Base-by-base conservation (phyloP, 1,140 invertebrate species). In the Ooceraea biroi region DNA sequence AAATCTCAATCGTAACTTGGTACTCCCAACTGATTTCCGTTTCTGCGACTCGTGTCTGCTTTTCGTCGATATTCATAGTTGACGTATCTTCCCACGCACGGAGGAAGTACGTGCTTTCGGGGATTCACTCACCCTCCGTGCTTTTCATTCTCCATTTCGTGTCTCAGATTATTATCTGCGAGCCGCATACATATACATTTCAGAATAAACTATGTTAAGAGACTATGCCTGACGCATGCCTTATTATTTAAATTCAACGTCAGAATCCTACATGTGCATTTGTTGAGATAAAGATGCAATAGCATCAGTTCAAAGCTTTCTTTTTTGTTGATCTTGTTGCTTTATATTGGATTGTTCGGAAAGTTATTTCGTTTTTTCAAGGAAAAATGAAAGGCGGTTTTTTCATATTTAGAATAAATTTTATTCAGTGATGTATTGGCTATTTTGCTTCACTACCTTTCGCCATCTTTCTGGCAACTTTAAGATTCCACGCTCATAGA, bases 1-100 rank as follows among this genome's bases (percentile, higher is more conserved):
- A 94, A 94, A 94, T 94, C 93, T 93, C 93, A 94, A 94, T 94
- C 92, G 91, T 93, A 94, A 93, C 92, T 94, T 94, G 88, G 90
- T 91, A 86, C 90, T 93, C 91, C 92, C 92, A 90, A 91, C 91
- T 94, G 93, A 93, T 92, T 94, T 93, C 89, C 91, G 90, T 93
- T 93, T 92, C 90, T 89, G 84, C 87, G 86, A 91, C 76, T 88
- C 84, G 84, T 88, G 88, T 88, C 87, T 83, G 50, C 69, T 61
- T 48, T 48, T 88, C 72, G 76, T 80, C 87, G 78, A 83, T 88
- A 88, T 88, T 83, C 83, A 88, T 85, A 82, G 83, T 25, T 85
- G 83, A 88, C 86, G 61, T 88, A 74, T 88, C 86, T 73, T 84
- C 82, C 73, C 50, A 57, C 68, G 65, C 1, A 11, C 57, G 46